Percentiles rank a stretch among this genome's conserved stretches.
phyloP scores from a whole-genome alignment of 2,888 invertebrate species.

The Agriopis aurantiaria region DNA sequence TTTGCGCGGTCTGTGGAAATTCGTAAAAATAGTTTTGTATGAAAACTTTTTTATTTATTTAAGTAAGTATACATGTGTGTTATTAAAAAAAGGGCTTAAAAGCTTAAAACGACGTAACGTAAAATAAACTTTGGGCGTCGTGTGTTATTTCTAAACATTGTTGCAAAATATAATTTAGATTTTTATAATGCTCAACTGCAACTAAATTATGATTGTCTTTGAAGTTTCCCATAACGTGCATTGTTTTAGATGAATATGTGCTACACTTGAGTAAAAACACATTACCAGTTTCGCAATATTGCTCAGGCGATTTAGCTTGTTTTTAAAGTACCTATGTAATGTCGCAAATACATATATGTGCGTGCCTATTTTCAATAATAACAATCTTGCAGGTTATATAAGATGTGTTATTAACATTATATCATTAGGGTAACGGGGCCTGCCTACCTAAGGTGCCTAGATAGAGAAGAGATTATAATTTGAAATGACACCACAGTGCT shows the following conservation, averaged over 20 bases:
- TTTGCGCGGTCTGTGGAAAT: constrained; percentile 31
- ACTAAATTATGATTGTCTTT: constrained; percentile 63
- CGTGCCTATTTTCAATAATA: constrained; percentile 49
- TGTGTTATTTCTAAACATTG: constrained; percentile 47
- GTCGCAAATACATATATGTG: constrained; percentile 33
- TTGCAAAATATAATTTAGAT: constrained; percentile 73
- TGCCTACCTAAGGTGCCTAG: too few relatives aligned
- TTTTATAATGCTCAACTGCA: constrained; percentile 53
- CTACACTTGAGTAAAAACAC: constrained; percentile 73
- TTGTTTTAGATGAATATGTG: constrained; percentile 69
- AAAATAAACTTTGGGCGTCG: neutral
- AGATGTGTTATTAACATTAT: too few relatives aligned
- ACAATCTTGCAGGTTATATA: constrained; percentile 21
- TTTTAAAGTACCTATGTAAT: constrained; percentile 42
- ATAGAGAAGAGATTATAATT: too few relatives aligned
- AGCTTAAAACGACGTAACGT: neutral
- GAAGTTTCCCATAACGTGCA: constrained; percentile 74
- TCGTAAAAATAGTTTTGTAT: constrained; percentile 17
- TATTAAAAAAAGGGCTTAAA: too few relatives aligned
- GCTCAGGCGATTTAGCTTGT: constrained; percentile 46
- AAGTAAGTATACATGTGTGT: neutral
- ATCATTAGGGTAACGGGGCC: too few relatives aligned
- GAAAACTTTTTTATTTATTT: neutral
- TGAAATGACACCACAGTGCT: too few relatives aligned
- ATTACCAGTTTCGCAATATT: constrained; percentile 68